Evolutionary conservation across 2,797 vertebrate species (phyloP).

Genomic region (Acrocephalus scirpaceus): DNA sequence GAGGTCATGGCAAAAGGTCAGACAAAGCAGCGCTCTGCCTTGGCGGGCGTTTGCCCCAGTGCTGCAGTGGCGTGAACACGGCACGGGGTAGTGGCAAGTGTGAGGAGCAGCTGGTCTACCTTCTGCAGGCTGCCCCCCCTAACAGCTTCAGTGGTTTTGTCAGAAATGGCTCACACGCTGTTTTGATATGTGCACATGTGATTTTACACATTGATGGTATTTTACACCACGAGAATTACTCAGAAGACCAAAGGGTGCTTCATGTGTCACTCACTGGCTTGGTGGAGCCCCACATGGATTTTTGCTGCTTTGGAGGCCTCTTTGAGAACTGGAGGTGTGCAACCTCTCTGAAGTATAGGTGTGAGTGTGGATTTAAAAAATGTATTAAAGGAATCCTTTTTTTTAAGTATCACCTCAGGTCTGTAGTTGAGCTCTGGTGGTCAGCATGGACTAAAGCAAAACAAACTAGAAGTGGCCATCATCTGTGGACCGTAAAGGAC

Average conservation of each 20-base stretch:
- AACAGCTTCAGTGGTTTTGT: not conserved
- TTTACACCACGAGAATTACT: not conserved
- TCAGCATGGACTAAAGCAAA: not conserved
- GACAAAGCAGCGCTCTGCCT: not conserved
- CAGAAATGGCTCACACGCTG: not conserved
- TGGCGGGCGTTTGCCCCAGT: rapidly evolving
- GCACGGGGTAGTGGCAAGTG: rapidly evolving
- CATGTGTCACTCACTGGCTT: not conserved
- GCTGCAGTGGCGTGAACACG: rapidly evolving
- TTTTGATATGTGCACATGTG: rapidly evolving
- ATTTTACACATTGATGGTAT: not conserved
- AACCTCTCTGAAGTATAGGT: not conserved
- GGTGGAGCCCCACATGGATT: not conserved
- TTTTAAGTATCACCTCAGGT: not conserved
- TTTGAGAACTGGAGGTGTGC: not conserved
- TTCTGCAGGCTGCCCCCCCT: not conserved
- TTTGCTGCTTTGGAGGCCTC: not conserved
- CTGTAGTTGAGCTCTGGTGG: not conserved
- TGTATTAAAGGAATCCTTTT: not conserved
- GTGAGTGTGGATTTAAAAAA: not conserved
- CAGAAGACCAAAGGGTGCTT: not conserved
- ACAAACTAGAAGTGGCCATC: not conserved
- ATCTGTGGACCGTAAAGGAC: not conserved
- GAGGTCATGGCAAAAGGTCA: conserved; percentile 31
- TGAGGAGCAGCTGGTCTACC: not conserved